A percentile compares a stretch with the other conserved stretches of the same genome.
These are phyloP conservation scores for Archips xylosteana DNA, from an alignment of 2,888 invertebrate genomes.

Conservation along the genomic window DNA sequence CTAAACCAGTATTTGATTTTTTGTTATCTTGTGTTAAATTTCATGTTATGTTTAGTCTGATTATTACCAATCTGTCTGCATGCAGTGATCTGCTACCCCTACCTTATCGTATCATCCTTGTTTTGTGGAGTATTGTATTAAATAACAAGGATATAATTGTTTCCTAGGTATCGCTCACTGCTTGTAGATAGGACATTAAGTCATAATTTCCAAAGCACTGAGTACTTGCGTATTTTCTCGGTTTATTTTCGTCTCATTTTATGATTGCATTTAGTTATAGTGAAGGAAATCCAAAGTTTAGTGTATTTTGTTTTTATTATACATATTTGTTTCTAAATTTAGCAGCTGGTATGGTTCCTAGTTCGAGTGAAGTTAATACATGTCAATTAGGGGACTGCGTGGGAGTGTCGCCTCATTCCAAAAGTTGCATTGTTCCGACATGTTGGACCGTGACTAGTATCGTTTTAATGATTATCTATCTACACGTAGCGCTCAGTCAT, in stretches of 20 bases:
- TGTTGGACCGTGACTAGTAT: conserved; percentile 47
- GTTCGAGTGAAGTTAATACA: conserved; percentile 83
- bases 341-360: conserved; percentile 86
- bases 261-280: conserved; percentile 85
- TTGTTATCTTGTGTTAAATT: conserved; percentile 81
- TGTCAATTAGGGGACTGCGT: conserved; percentile 86
- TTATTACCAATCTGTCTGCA: conserved; percentile 70
- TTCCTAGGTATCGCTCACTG: conserved; percentile 62
- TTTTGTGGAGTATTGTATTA: conserved; percentile 66
- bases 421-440: conserved; percentile 54
- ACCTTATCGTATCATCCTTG: conserved; percentile 65
- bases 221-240: conserved; percentile 75
- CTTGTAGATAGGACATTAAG: conserved; percentile 70
- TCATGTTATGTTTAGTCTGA: conserved; percentile 75
- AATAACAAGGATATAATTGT: conserved; percentile 58
- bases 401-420: conserved; percentile 78
- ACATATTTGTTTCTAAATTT: conserved; percentile 79
- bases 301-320: conserved; percentile 62
- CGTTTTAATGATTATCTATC: conserved; percentile 48
- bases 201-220: conserved; percentile 83
- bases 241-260: conserved; percentile 74
- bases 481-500: conserved; percentile 54
- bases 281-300: conserved; percentile 85
- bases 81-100: conserved; percentile 70
- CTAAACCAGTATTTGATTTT: conserved; percentile 85